Evolutionary conservation across 2,888 invertebrate genomes (phyloP), one percentile per base, ranked within the genome.

Genomic region (Melanotus villosus): DNA sequence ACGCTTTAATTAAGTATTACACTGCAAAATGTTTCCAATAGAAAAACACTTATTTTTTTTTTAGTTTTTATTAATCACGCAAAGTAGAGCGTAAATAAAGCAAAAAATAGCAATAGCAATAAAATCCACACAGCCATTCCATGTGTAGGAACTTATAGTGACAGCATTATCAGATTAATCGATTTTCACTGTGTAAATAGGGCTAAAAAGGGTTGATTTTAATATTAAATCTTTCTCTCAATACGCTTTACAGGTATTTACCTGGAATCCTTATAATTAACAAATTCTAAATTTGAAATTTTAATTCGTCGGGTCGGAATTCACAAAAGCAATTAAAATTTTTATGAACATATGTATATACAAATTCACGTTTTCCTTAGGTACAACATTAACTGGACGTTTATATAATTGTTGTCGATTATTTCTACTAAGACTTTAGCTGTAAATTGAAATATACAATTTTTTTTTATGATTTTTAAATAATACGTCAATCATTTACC

Each of bases 1-100:
- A 80, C 78, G 77, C 76, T 80, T 80, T 81, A 80, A 81, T 81
- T 80, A 81, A 80, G 79, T 76, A 76, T 76, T 72, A 58, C 65
- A 18, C 60, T 47, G 32, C 57, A 67, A 66, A 70, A 72, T 59
- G 56, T 70, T 66, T 70, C 57, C 54, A 60, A 60, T 52, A 36
- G n/a, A 19, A 50, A 52, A 16, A 23, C 19, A 10, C 47, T 56
- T 56, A 18, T 56, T 36, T 10, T n/a, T 18, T 10, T 30, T 52
- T 52, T 16, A 2, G n/a, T 5, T 1, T 12, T 16, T 16, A 12
- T 18, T 16, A 1, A 16, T 18, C 52, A 52, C 52, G 52, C 52
- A 32, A 52, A 32, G 18, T 52, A 52, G 52, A 30, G 32, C 26
- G 16, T 32, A 52, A 52, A 26, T 12, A 26, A 16, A 12, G 10